Evolutionary conservation across 1,140 invertebrate genomes (phyloP).

Genomic region (Drosophila oshimai): DNA sequence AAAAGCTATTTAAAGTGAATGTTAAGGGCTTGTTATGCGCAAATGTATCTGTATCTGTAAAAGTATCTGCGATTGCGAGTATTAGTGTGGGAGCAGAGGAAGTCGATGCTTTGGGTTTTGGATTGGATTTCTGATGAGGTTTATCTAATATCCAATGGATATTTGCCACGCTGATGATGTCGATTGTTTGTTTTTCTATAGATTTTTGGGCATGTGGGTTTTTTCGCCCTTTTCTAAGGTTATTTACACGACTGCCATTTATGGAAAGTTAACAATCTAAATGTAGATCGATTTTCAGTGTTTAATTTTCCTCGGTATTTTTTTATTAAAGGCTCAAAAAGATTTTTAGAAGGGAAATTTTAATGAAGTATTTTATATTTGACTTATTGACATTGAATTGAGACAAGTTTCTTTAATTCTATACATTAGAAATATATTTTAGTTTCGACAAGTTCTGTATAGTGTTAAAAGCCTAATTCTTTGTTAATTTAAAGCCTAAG

Average conservation of each 20-base stretch:
- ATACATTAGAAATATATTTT: no score
- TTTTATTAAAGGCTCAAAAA: no score
- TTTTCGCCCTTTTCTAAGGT: neutral
- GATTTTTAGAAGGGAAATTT: no score
- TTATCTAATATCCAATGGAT: conserved; percentile 3
- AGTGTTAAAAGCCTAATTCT: no score
- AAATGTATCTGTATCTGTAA: conserved; percentile 29
- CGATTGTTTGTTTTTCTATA: neutral
- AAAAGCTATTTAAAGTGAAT: conserved; percentile 75
- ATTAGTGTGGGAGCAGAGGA: conserved; percentile 13
- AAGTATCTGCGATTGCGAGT: conserved; percentile 11
- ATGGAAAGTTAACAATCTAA: neutral
- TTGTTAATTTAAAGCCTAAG: no score
- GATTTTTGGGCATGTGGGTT: conserved; percentile 26
- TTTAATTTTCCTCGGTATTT: no score
- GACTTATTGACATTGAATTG: no score
- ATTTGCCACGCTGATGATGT: neutral
- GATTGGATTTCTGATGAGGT: no score
- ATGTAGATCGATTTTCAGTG: neutral
- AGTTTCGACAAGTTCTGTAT: no score
- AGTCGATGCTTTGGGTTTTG: neutral
- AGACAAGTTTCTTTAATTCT: no score
- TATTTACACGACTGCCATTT: neutral
- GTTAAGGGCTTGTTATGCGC: conserved; percentile 64
- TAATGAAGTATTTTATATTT: no score